These are phyloP conservation scores for Strigops habroptila DNA, from an alignment of 2,113 vertebrate genomes.

Conservation along the genomic window DNA sequence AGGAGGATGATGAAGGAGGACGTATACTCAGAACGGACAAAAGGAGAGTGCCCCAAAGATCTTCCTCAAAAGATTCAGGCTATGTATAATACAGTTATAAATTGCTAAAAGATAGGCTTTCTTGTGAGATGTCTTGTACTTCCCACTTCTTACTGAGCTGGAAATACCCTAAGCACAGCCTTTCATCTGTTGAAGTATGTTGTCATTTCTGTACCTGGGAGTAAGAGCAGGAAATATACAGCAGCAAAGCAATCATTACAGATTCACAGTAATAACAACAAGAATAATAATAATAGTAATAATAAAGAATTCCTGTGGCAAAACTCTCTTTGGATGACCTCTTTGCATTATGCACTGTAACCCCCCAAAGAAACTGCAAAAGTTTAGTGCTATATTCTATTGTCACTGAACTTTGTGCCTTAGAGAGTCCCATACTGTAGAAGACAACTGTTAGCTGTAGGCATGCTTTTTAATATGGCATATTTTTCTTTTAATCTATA, in stretches of 20 bases:
- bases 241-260: not conserved
- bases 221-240: not conserved
- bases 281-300: not conserved
- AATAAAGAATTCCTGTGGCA: not conserved
- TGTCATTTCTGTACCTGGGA: conserved; percentile 6
- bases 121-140: not conserved
- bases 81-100: not conserved
- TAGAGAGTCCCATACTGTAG: not conserved
- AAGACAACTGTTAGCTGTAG: not conserved
- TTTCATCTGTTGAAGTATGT: not conserved
- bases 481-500: conserved; percentile 9
- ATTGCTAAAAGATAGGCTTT: conserved; percentile 16
- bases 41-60: not conserved
- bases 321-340: not conserved
- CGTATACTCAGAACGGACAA: not conserved
- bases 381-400: not conserved
- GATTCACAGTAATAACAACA: not conserved
- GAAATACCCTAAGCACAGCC: conserved; percentile 16
- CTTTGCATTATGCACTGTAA: not conserved
- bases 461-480: not conserved
- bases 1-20: not conserved
- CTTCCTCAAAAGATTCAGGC: not conserved
- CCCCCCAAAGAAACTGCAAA: not conserved
- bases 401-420: not conserved
- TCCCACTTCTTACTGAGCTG: not conserved